Evolutionary conservation across 1,140 invertebrate species (phyloP).

Genomic region (Caenorhabditis briggsae): DNA sequence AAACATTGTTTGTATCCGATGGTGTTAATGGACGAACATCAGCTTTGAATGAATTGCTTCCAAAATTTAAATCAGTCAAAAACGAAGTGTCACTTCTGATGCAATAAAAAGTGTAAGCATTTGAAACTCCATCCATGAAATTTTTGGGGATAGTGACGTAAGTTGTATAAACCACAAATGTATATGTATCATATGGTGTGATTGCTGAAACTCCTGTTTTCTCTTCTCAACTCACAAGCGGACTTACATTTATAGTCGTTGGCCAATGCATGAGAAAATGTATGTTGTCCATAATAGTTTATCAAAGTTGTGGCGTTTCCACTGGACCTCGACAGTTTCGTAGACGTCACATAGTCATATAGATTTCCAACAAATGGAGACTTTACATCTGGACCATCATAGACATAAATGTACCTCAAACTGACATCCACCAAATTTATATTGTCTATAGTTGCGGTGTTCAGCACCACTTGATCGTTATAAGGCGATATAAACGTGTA

Average conservation of each 20-base stretch:
- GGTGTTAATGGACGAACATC: background rate
- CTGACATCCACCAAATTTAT: background rate
- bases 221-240: background rate
- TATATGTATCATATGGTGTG: background rate
- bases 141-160: conserved; percentile 6
- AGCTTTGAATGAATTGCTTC: background rate
- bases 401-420: background rate
- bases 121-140: background rate
- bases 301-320: conserved; percentile 6
- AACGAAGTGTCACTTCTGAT: background rate
- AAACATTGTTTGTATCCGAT: background rate
- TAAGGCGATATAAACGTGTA: background rate
- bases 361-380: conserved; percentile 4
- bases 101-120: background rate
- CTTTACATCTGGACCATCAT: conserved; percentile 2
- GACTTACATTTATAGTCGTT: conserved; percentile 13
- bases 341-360: conserved; percentile 22
- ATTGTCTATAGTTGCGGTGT: background rate
- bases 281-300: background rate
- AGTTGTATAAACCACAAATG: background rate
- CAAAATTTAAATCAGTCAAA: conserved; percentile 19
- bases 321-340: background rate
- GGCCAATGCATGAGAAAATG: background rate
- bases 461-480: conserved; percentile 4
- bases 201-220: background rate